Conservation (phyloP, 53 echinoderm and acorn worm species). For the Henricia sp. region DNA sequence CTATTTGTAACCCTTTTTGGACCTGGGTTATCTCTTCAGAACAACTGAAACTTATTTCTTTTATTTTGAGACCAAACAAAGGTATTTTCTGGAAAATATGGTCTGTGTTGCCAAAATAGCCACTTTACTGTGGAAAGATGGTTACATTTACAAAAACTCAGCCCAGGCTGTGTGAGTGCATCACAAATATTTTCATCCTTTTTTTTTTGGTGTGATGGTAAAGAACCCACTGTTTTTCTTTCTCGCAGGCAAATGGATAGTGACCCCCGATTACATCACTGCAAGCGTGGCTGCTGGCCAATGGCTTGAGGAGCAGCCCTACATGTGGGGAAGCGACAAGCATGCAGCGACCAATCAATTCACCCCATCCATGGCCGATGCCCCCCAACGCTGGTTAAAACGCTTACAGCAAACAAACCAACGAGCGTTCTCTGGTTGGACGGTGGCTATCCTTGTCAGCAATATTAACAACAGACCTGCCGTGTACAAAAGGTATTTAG, state of each 20-base stretch:
- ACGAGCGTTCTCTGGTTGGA: conserved; percentile 79
- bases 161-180: too few species aligned
- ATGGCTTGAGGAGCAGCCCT: conserved; percentile 79
- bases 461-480: conserved; percentile 63
- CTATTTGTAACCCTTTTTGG: too few species aligned
- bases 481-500: conserved; percentile 85
- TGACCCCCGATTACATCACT: conserved; percentile 72
- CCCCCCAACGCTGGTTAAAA: conserved; percentile 80
- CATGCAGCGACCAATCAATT: background rate
- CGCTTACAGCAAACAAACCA: conserved; percentile 38
- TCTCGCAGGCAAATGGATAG: conserved; percentile 87
- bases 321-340: conserved; percentile 74
- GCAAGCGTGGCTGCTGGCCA: conserved; percentile 66
- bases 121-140: too few species aligned
- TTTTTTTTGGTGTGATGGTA: background rate
- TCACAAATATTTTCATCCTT: too few species aligned
- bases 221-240: background rate
- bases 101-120: too few species aligned
- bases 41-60: too few species aligned
- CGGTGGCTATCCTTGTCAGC: conserved; percentile 63
- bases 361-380: conserved; percentile 53
- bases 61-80: too few species aligned
- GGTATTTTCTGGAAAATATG: too few species aligned
- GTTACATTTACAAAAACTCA: too few species aligned
- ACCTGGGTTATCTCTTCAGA: too few species aligned